Conservation (phyloP, 2,113 vertebrate genomes). For the Astatoreochromis straeleni region DNA sequence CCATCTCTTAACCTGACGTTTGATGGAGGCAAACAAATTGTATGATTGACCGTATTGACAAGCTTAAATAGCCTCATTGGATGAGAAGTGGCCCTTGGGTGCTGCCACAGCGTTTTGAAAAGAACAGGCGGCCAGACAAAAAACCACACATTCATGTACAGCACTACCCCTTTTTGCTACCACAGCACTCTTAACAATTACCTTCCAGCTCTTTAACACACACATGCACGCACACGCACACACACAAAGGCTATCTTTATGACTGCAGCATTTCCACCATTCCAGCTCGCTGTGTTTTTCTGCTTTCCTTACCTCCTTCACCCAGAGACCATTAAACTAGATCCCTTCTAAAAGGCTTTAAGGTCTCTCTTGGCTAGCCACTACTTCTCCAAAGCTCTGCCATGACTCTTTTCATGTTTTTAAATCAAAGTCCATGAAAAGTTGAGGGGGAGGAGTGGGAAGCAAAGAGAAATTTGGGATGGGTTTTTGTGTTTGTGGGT, state of each 20-base stretch:
- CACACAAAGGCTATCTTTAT: slow-evolving; percentile 45
- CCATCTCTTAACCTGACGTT: neutral
- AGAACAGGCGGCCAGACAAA: slow-evolving; percentile 16
- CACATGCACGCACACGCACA: neutral
- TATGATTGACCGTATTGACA: slow-evolving; percentile 49
- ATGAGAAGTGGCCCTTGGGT: slow-evolving; percentile 35
- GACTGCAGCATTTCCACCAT: slow-evolving; percentile 47
- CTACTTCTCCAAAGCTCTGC: slow-evolving; percentile 47
- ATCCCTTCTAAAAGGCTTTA: slow-evolving; percentile 58
- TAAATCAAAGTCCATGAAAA: slow-evolving; percentile 53
- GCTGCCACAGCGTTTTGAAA: slow-evolving; percentile 33
- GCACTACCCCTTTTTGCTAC: slow-evolving; percentile 26
- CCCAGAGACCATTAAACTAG: slow-evolving; percentile 59
- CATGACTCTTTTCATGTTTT: slow-evolving; percentile 54
- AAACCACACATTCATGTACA: slow-evolving; percentile 44
- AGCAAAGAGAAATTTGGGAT: slow-evolving; percentile 22
- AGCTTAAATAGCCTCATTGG: slow-evolving; percentile 39
- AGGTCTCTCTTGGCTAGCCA: slow-evolving; percentile 47
- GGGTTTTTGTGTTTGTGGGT: slow-evolving; percentile 40
- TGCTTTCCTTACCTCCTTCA: slow-evolving; percentile 48
- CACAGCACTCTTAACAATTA: slow-evolving; percentile 50
- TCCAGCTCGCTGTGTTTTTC: neutral
- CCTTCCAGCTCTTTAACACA: slow-evolving; percentile 31
- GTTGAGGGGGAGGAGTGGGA: neutral
- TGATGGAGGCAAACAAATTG: slow-evolving; percentile 35